Evolutionary conservation across 2,797 vertebrate genomes (phyloP), one percentile per base, ranked within the genome.

Genomic region (Threskiornis aethiopicus): DNA sequence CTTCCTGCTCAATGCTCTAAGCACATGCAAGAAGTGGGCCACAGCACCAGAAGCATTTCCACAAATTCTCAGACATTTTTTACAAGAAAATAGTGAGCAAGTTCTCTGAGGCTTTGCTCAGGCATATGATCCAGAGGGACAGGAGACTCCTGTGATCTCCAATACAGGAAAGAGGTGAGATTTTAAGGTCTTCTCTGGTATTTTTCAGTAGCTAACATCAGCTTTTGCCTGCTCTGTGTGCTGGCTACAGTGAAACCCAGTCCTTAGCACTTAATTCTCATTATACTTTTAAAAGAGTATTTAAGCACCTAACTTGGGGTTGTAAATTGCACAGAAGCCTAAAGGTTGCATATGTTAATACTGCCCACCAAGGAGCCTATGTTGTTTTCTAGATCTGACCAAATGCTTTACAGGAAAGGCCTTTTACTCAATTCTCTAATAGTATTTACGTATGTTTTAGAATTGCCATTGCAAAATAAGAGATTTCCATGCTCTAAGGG

Each of bases 281-380:
- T 78, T 84, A 47, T 42, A 62, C 13, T 84, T 92, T 78, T 49
- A n/a, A 87, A 89, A 84, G 65, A 15, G 5, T 75, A 87, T 89
- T 78, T 78, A 86, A 84, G 69, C 13, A 29, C 37, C 37, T 65
- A 61, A 75, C 24, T 24, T 37, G 44, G 37, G 19, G 10, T 41
- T 86, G 28, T 85, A 91, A 94, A 91, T 92, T 86, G 61, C 54
- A 44, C 37, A 67, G 72, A 88, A 96, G 76, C 61, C 61, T 89
- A 62, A 80, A 94, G 84, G 76, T 86, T 96, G 65, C 47, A 35
- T 54, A 67, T 46, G 72, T 55, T 70, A 90, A 81, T 46, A 33
- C 41, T 78, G 24, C 49, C 49, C 61, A 90, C 46, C 42, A 69
- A 81, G 49, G 11, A 84, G 15, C 2, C 1, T 51, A 13, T 20